These are phyloP conservation scores for Pelecanoides urinatrix DNA, from an alignment of 2,113 vertebrate species.

Conservation along the genomic window DNA sequence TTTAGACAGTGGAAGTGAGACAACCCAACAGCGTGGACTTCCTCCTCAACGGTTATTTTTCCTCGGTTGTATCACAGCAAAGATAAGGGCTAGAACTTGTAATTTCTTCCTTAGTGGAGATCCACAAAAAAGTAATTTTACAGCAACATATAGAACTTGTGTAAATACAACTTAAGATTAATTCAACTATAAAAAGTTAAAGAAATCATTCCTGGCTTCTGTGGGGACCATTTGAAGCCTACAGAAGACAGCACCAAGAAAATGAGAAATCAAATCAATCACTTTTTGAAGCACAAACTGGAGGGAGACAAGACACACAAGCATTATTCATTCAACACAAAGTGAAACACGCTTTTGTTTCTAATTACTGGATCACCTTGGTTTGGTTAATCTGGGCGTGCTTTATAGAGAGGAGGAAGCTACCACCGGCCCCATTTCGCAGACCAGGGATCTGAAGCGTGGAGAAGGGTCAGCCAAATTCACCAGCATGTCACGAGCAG, in stretches of 20 bases:
- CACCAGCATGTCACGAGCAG: not conserved
- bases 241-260: not conserved
- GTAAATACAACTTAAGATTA: not conserved
- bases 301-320: not conserved
- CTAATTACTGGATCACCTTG: not conserved
- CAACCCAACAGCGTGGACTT: not conserved
- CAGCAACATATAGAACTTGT: rapidly evolving
- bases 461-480: not conserved
- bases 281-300: not conserved
- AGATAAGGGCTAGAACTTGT: not conserved
- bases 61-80: not conserved
- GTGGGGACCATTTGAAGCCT: not conserved
- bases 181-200: not conserved
- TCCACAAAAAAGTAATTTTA: not conserved
- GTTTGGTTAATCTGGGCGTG: not conserved
- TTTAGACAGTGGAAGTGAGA: not conserved
- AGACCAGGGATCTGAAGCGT: not conserved
- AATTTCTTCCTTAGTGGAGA: not conserved
- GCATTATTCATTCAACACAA: not conserved
- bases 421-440: not conserved
- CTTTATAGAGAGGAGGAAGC: not conserved
- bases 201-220: not conserved
- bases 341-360: not conserved
- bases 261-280: not conserved
- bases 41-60: not conserved